Conservation (phyloP, 2,797 vertebrate species). For the Garrulus glandarius region DNA sequence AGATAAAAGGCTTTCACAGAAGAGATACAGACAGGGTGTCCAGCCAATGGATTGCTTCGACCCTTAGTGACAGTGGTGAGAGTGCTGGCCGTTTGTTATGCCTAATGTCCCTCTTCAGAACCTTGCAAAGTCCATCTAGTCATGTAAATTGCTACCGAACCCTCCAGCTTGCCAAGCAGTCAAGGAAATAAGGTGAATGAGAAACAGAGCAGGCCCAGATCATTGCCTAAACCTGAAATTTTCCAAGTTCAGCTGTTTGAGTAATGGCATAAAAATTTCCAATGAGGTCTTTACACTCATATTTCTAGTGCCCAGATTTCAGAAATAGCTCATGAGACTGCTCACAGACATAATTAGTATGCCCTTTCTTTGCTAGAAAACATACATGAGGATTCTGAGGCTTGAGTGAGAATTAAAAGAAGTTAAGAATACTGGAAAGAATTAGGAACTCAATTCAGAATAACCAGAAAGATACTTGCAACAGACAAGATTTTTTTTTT, state of each 20-base stretch:
- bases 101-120: background rate
- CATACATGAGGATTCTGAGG: background rate
- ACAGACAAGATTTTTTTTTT: background rate
- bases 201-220: background rate
- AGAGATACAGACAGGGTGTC: accelerated
- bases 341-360: background rate
- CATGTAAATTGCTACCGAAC: background rate
- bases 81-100: background rate
- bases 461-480: background rate
- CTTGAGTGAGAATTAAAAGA: background rate
- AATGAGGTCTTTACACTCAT: background rate
- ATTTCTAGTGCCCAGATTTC: background rate
- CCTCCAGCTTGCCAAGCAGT: background rate
- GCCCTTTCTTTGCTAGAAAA: background rate
- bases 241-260: background rate
- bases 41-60: background rate
- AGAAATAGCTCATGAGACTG: background rate
- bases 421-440: background rate
- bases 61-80: background rate
- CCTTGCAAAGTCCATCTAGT: background rate
- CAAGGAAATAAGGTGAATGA: background rate
- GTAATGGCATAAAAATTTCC: background rate
- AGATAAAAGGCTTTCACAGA: background rate
- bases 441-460: background rate
- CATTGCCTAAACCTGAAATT: background rate